These are phyloP conservation scores for Coelopa pilipes DNA, from an alignment of 2,888 invertebrate genomes.

Conservation along the genomic window DNA sequence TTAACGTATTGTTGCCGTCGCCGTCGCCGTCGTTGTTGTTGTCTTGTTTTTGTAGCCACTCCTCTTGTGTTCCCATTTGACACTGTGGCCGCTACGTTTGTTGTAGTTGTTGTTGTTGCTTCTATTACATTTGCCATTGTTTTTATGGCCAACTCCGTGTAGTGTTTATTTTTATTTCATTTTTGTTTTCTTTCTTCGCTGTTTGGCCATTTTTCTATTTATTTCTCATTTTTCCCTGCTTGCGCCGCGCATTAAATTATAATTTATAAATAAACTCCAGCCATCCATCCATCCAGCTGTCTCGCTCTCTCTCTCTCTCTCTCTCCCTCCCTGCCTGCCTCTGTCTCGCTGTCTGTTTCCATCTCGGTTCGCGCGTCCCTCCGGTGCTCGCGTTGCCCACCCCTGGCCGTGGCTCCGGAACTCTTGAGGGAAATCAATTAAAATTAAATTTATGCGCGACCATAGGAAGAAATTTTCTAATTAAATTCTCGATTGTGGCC, in stretches of 20 bases:
- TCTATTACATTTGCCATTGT: background rate
- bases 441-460: slow-evolving; percentile 24
- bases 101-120: background rate
- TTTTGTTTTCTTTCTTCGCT: background rate
- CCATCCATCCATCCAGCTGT: background rate
- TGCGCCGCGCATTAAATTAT: slow-evolving; percentile 22
- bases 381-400: background rate
- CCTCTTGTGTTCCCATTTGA: too few relatives aligned
- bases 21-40: slow-evolving; percentile 18
- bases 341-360: too few relatives aligned
- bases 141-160: background rate
- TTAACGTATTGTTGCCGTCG: slow-evolving; percentile 18
- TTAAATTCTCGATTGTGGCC: slow-evolving; percentile 29
- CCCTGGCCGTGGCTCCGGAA: background rate
- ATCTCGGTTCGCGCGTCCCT: too few relatives aligned
- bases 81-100: too few relatives aligned
- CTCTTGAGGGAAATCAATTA: slow-evolving; percentile 35
- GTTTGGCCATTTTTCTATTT: background rate
- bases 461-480: slow-evolving; percentile 19
- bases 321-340: too few relatives aligned
- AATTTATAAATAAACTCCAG: slow-evolving; percentile 14
- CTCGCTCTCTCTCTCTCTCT: too few relatives aligned
- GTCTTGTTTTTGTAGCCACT: too few relatives aligned
- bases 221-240: background rate
- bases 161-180: background rate